Evolutionary conservation across 2,888 invertebrate species (phyloP), one percentile per base, ranked within the genome.

Genomic region (Busseola fusca): DNA sequence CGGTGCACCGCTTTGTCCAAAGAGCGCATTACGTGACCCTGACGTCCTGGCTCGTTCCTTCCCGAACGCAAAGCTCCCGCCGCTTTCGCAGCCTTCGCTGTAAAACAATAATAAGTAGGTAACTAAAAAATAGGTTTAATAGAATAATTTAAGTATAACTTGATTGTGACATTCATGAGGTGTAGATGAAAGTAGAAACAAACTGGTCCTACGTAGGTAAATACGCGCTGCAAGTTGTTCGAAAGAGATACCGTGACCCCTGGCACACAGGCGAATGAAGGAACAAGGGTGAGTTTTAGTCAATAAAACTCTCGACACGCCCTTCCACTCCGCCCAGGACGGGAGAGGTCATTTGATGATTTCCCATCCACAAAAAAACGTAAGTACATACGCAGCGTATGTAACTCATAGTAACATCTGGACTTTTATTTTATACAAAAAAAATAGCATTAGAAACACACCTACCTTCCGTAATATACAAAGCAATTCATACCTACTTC

Each of bases 31-130:
- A 90, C 87, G 54, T n/a, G 50, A 10, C 86, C 78, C 52, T 64
- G 25, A 66, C 78, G 65, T 40, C 21, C 37, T 40, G 16, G 1
- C 30, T 60, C 16, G 68, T 67, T 52, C 72, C 0, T 27, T 62
- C 75, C 90, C 6, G 90, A 85, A 9, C 92, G 88, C 56, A 89
- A 62, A 0, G 87, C 89, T 9, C 90, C 89, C 0, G 91, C 90
- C 0, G 91, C 87, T 80, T 87, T 87, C 1, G 93, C 92, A 58
- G 91, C 91, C 58, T 89, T 90, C 52, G 90, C 93, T 92, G 80
- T 82, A 83, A 82, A 52, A 60, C 30, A 57, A 56, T 50, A 45
- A 21, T 65, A 48, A 18, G 18, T 37, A 40, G 3, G 14, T 27
- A 50, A 27, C 0, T 37, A 48, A 3, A 34, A 58, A 7, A 14